Percentiles rank a stretch among this genome's conserved stretches.
Conservation (phyloP, 2,113 vertebrate genomes). For the Gobius niger region DNA sequence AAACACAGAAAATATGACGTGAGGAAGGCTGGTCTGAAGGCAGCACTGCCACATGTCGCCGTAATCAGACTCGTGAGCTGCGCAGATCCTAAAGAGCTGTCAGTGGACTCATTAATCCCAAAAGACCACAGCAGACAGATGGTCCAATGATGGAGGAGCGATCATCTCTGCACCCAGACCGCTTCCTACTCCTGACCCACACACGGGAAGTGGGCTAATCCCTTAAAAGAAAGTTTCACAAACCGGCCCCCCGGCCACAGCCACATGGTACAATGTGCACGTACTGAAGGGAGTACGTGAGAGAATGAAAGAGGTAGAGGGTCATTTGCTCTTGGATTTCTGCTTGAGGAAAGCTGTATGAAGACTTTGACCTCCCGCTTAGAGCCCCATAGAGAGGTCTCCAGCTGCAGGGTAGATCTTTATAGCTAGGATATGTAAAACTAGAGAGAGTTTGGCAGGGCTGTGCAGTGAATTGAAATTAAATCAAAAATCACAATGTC, state of each 20-base stretch:
- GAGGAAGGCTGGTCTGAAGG: not conserved
- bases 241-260: slow-evolving; percentile 24
- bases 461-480: no score
- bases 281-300: slow-evolving; percentile 38
- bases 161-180: slow-evolving; percentile 50
- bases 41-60: slow-evolving; percentile 46
- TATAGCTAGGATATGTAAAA: not conserved
- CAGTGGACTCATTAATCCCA: slow-evolving; percentile 72
- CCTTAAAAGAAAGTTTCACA: slow-evolving; percentile 64
- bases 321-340: slow-evolving; percentile 49
- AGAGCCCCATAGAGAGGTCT: slow-evolving; percentile 64
- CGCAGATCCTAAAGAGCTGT: slow-evolving; percentile 65
- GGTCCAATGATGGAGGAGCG: slow-evolving; percentile 69
- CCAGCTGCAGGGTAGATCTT: slow-evolving; percentile 60
- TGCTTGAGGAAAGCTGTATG: slow-evolving; percentile 57
- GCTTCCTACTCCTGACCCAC: slow-evolving; percentile 37
- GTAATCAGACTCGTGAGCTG: slow-evolving; percentile 53
- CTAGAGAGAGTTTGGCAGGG: no score
- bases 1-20: not conserved
- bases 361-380: slow-evolving; percentile 59
- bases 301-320: slow-evolving; percentile 39
- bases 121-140: slow-evolving; percentile 71
- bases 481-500: no score
- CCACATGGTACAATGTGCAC: slow-evolving; percentile 37
- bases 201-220: slow-evolving; percentile 66